Percentiles rank a stretch among this genome's conserved stretches.
These are phyloP conservation scores for Orbicella faveolata DNA, from an alignment of 64 coral and sea anemone species.

Conservation along the genomic window DNA sequence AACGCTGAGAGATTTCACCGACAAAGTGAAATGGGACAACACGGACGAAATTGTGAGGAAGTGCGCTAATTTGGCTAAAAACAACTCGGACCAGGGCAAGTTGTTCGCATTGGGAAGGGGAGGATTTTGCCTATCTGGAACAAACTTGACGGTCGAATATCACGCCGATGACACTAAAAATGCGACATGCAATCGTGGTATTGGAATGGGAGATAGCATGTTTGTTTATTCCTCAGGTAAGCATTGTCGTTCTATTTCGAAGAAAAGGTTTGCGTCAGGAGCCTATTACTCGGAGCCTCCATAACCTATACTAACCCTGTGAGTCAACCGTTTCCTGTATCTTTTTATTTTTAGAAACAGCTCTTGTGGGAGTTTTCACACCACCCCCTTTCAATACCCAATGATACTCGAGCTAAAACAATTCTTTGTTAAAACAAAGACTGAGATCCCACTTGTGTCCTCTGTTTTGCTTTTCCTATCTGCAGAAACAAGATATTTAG, in stretches of 20 bases:
- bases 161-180: background rate
- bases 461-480: no score
- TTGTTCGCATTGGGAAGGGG: conserved; percentile 37
- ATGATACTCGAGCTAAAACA: no score
- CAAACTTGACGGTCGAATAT: background rate
- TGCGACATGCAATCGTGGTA: background rate
- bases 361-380: no score
- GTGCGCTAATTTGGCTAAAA: conserved; percentile 18
- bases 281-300: no score
- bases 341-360: no score
- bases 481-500: no score
- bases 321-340: no score
- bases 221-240: conserved; percentile 38
- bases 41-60: conserved; percentile 19
- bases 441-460: no score
- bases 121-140: conserved; percentile 33
- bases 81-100: background rate
- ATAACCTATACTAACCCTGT: no score
- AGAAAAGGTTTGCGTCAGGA: no score
- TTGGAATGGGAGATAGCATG: conserved; percentile 11
- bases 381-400: no score
- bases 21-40: conserved; percentile 11
- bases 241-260: background rate
- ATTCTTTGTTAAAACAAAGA: no score
- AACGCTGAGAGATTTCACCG: conserved; percentile 1